Evolutionary conservation across 1,140 invertebrate genomes (phyloP), one percentile per base, ranked within the genome.

Genomic region (Tetramorium simillimum): DNA sequence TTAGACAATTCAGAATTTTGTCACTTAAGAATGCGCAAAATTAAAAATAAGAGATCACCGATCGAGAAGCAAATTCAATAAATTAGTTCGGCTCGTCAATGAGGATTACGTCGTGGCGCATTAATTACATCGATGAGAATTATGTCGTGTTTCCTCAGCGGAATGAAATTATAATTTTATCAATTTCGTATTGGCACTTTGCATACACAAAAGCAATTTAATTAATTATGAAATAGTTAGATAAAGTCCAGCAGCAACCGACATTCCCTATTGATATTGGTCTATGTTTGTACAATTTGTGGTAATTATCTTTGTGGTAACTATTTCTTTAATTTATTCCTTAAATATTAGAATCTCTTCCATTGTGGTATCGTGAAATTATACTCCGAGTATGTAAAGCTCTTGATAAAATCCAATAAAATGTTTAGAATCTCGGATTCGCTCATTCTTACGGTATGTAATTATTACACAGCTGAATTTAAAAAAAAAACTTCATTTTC

Each of bases 101-200:
- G 80, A 84, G 53, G 58, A 84, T 75, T 56, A 72, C 37, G 14
- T 75, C 69, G 69, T 84, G 80, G 51, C 24, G 56, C 69, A 73
- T 84, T 75, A 75, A 73, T 84, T 84, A 46, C 53, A 49, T 84
- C 53, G 69, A 81, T 81, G 78, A 84, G 80, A 84, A 84, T 73
- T 84, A 60, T 16, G 40, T 73, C 37, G 67, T 84, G 51, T 60
- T 63, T 58, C 65, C 37, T 43, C 18, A 43, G 16, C 51, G 46
- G 46, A 81, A 69, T 43, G 12, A 70, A 81, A 70, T 81, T 70
- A 70, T 56, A 56, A n/a, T 58, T 51, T 81, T 56, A 43, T 70
- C 49, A 37, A 69, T 70, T 56, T 81, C 49, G n/a, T 49, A 78
- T 46, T 62, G 18, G 24, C 40, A 70, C 49, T 28, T 69, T 18